Evolutionary conservation across 2,113 vertebrate genomes (phyloP), one percentile per base, ranked within the genome.

Genomic region (Piliocolobus tephrosceles): DNA sequence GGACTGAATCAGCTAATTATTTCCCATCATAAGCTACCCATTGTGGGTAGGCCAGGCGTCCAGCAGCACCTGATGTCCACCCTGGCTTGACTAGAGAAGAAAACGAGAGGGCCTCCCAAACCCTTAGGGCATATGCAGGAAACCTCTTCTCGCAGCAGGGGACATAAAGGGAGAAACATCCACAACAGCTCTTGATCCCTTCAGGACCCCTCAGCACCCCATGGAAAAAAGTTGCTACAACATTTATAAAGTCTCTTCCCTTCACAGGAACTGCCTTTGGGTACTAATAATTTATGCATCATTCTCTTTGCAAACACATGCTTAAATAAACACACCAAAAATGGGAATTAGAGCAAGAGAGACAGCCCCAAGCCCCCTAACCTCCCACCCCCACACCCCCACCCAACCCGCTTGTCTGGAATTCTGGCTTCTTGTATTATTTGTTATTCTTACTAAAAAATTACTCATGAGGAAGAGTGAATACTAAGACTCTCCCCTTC

Each of bases 401-500:
- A 7, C 45, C 14, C 14, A 78, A 47, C 32, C 80, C 35, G 2
- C 0, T 35, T 10, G 0, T 55, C 92, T 57, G 47, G 58, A 83
- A 61, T 61, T 32, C 80, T 75, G 38, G 25, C 73, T 88, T 95
- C 66, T 22, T 78, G 57, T 40, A 75, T 82, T 73, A 58, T 57
- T 84, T 72, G n/a, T 73, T 81, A 82, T 78, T 96, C 95, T 85
- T 92, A 75, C 40, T 92, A 94, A 85, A 88, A 88, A 95, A 94
- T 96, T 84, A 91, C 40, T 97, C 72, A 57, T 11, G 22, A 88
- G 61, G 75, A 96, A 90, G 88, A 82, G 30, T 81, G 82, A 82
- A 20, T 86, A 78, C 13, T 64, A 88, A 90, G 10, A 64, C 43
- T 76, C 35, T 81, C 85, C 81, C 88, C 76, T 70, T 52, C 35